Conservation (phyloP, 2,888 invertebrate species). For the Heliconius ethilla region DNA sequence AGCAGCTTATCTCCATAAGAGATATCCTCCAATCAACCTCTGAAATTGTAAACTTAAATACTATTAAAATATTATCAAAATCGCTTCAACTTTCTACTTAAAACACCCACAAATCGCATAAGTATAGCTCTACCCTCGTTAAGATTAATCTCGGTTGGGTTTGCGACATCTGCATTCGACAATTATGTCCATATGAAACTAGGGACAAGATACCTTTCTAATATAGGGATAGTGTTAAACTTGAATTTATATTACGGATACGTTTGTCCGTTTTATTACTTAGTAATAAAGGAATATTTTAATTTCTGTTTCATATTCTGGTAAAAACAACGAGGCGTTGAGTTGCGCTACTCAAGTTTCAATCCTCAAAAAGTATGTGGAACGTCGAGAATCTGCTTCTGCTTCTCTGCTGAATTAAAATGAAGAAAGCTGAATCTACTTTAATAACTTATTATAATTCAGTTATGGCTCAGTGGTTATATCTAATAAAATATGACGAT, state of each 20-base stretch:
- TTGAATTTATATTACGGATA: slow-evolving; percentile 21
- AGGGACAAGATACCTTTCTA: slow-evolving; percentile 38
- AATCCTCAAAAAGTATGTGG: not conserved
- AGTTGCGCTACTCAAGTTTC: not conserved
- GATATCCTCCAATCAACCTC: not conserved
- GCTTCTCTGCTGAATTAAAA: no score
- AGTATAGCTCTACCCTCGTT: slow-evolving; percentile 76
- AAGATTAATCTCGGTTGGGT: slow-evolving; percentile 76
- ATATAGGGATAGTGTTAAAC: slow-evolving; percentile 25
- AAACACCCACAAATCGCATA: slow-evolving; percentile 59
- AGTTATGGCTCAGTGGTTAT: not conserved
- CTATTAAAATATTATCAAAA: not conserved
- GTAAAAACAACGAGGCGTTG: not conserved
- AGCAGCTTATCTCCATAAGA: not conserved
- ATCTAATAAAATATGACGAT: not conserved
- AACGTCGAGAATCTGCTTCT: not conserved
- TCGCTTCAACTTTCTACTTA: slow-evolving; percentile 43
- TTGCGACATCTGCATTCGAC: slow-evolving; percentile 78
- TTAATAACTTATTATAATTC: no score
- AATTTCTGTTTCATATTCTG: not conserved
- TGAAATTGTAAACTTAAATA: not conserved
- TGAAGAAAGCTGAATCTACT: no score
- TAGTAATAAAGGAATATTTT: not conserved
- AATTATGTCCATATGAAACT: slow-evolving; percentile 75
- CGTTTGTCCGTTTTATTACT: slow-evolving; percentile 16